Evolutionary conservation across 2,797 vertebrate species (phyloP).

Genomic region (Sebastes itinus): DNA sequence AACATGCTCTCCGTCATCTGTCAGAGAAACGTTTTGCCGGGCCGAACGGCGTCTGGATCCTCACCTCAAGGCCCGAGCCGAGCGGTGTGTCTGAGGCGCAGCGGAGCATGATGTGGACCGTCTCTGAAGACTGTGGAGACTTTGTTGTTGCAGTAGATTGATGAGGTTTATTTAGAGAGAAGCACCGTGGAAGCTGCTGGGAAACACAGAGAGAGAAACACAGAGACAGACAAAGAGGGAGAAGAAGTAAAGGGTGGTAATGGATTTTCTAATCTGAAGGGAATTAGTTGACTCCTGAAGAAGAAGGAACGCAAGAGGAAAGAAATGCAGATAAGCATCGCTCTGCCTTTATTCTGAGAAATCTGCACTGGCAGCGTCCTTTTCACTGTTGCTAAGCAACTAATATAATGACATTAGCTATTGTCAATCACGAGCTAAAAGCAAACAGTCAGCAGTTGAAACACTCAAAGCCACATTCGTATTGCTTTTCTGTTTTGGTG

Average conservation of each 20-base stretch:
- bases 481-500: not conserved
- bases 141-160: conserved; percentile 62
- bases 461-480: not conserved
- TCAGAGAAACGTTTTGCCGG: conserved; percentile 2
- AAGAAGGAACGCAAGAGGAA: not conserved
- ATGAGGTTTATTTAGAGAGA: conserved; percentile 71
- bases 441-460: conserved; percentile 5
- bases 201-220: conserved; percentile 9
- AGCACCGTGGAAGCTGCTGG: conserved; percentile 9
- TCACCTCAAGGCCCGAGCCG: not conserved
- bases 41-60: not conserved
- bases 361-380: not conserved
- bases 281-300: conserved; percentile 19
- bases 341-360: not conserved
- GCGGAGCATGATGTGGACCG: conserved; percentile 35
- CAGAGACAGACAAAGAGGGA: not conserved
- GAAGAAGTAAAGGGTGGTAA: conserved; percentile 7
- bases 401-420: conserved; percentile 7
- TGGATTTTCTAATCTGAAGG: conserved; percentile 42
- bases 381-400: conserved; percentile 28
- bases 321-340: not conserved
- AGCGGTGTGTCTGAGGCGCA: conserved; percentile 26
- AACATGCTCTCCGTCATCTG: conserved; percentile 8
- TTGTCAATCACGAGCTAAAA: not conserved
- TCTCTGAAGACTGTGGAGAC: conserved; percentile 38